These are phyloP conservation scores for Elachura formosa DNA, from an alignment of 2,113 vertebrate genomes.

Conservation along the genomic window DNA sequence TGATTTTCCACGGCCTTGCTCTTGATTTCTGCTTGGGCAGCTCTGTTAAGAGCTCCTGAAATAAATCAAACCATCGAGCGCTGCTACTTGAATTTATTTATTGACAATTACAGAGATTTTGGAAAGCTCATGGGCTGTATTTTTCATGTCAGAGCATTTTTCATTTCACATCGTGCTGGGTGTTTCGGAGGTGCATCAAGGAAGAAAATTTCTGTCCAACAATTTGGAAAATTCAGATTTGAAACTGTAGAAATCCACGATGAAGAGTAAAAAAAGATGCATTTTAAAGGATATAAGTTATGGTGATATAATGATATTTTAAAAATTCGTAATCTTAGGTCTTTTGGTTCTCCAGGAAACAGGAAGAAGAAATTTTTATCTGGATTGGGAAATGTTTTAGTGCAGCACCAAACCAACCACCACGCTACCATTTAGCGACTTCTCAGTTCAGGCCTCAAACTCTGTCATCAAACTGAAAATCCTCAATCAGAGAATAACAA, in stretches of 20 bases:
- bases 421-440: fast-evolving
- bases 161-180: neutral
- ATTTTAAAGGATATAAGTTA: neutral
- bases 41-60: neutral
- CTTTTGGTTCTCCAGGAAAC: neutral
- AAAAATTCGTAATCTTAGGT: neutral
- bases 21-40: neutral
- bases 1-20: neutral
- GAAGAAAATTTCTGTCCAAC: neutral
- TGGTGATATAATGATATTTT: neutral
- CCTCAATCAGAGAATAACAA: neutral
- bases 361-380: neutral
- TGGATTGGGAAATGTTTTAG: neutral
- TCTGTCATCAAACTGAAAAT: fast-evolving
- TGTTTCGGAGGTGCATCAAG: neutral
- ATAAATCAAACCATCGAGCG: neutral
- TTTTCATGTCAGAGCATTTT: neutral
- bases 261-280: neutral
- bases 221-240: neutral
- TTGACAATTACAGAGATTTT: neutral
- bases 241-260: neutral
- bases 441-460: fast-evolving
- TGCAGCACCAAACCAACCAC: neutral
- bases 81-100: neutral
- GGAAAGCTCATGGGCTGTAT: neutral